phyloP scores from a whole-genome alignment of 1,140 invertebrate species.

The Bombyx mandarina region DNA sequence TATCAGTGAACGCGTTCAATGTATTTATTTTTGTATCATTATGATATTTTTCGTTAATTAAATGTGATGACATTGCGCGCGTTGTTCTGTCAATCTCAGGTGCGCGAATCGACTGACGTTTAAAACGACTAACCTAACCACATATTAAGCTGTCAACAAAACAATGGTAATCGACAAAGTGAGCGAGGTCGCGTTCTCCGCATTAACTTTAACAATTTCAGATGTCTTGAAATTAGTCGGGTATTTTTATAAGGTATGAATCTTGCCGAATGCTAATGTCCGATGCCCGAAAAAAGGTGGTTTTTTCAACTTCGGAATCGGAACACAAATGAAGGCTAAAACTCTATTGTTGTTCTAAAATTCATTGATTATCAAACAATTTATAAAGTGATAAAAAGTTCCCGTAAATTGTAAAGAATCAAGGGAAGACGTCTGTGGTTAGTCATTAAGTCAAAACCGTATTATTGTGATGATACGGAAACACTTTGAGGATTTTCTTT shows the following conservation, averaged over 20 bases:
- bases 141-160: conserved; percentile 55
- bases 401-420: no score
- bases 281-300: conserved; percentile 32
- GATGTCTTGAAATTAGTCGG: conserved; percentile 27
- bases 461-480: no score
- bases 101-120: conserved; percentile 42
- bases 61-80: conserved; percentile 56
- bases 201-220: conserved; percentile 20
- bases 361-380: conserved; percentile 1
- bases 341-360: conserved; percentile 10
- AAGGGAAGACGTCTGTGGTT: no score
- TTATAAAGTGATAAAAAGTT: no score
- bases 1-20: conserved; percentile 54
- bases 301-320: conserved; percentile 32
- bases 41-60: conserved; percentile 51
- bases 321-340: conserved; percentile 23
- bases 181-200: conserved; percentile 23
- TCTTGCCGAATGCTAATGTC: not conserved
- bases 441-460: no score
- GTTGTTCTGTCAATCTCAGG: conserved; percentile 42
- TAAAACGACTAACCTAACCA: conserved; percentile 19
- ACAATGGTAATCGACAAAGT: conserved; percentile 43
- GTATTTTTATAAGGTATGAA: conserved; percentile 15
- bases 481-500: no score
- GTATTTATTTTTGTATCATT: conserved; percentile 57